Evolutionary conservation across 2,888 invertebrate species (phyloP), one percentile per base, ranked within the genome.

Genomic region (Lacanobia wlatinum): DNA sequence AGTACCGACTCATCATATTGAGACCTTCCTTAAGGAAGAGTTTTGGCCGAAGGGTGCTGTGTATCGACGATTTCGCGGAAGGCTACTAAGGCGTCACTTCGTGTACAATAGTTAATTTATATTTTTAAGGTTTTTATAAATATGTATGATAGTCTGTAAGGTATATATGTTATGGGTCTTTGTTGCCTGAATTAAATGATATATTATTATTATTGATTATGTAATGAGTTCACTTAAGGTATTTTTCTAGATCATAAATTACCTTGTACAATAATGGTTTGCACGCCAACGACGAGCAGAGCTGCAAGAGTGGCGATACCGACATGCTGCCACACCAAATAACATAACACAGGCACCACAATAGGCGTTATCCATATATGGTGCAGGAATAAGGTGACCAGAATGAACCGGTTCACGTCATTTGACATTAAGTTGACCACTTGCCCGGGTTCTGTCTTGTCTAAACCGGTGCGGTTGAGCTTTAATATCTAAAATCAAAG

Each of bases 401-500:
- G 92, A 88, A 98, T 98, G 90, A 98, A 98, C 76, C 98, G 96
- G 84, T 97, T 97, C 2, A 98, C 98, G 89, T 98, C 98, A 87
- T 98, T 98, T 0, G 98, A 98, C 94, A 98, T 96, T 70, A 98
- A 93, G 91, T 98, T 98, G 50, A 98, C 97, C 83, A 98, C 97
- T 92, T 98, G 98, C 0, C 98, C 98, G 78, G 98, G 92, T 94
- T 97, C 87, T 90, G 97, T 97, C 89, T 97, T 95, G 58, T 95
- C 95, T 79, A 97, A 88, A 1, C 97, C 97, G 2, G 93, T 91
- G 80, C 96, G 96, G 85, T 97, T 97, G 0, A 96, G 90, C 89
- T 92, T 95, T 68, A 96, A 81, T 65, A 96, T 94, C 96, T 96
- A 81, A 91, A 70, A 64, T 38, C n/a, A 60, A 60, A 28, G 8